Evolutionary conservation across 2,797 vertebrate species (phyloP).

Genomic region (Carapus acus): DNA sequence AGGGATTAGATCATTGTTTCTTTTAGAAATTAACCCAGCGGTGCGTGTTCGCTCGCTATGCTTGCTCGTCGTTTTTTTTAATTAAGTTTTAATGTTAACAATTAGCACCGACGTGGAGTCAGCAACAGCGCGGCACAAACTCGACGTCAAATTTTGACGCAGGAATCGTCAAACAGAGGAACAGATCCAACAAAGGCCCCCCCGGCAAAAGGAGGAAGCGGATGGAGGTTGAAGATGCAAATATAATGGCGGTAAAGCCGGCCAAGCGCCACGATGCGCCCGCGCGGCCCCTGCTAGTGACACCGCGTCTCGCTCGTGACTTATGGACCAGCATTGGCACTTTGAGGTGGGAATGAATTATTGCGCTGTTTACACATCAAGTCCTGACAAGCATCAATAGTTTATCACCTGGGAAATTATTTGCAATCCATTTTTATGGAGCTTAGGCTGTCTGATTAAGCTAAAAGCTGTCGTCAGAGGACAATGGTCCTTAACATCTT

Average conservation of each 20-base stretch:
- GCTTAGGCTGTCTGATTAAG: slow-evolving; percentile 68
- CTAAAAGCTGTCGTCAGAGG: slow-evolving; percentile 68
- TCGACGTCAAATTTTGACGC: not conserved
- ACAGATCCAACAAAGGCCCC: too few species aligned
- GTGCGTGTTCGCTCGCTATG: slow-evolving; percentile 54
- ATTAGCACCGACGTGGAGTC: slow-evolving; percentile 73
- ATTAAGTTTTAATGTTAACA: slow-evolving; percentile 81
- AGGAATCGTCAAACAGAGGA: not conserved
- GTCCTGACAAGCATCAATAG: slow-evolving; percentile 65
- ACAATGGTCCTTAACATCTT: slow-evolving; percentile 50
- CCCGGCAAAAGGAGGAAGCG: slow-evolving; percentile 11
- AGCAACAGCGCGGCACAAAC: slow-evolving; percentile 54
- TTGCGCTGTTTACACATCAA: slow-evolving; percentile 63
- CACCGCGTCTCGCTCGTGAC: slow-evolving; percentile 32
- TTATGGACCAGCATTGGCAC: slow-evolving; percentile 55
- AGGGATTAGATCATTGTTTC: slow-evolving; percentile 55
- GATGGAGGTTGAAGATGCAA: slow-evolving; percentile 44
- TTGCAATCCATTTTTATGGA: slow-evolving; percentile 63
- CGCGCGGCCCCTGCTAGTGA: slow-evolving; percentile 42
- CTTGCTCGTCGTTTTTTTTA: slow-evolving; percentile 76
- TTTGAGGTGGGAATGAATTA: slow-evolving; percentile 60
- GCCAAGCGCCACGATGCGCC: slow-evolving; percentile 51
- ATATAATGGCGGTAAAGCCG: slow-evolving; percentile 50
- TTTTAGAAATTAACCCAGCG: slow-evolving; percentile 58
- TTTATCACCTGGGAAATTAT: slow-evolving; percentile 69